These are phyloP conservation scores for Tetragonula clypearis DNA, from an alignment of 1,140 invertebrate genomes.

Conservation along the genomic window DNA sequence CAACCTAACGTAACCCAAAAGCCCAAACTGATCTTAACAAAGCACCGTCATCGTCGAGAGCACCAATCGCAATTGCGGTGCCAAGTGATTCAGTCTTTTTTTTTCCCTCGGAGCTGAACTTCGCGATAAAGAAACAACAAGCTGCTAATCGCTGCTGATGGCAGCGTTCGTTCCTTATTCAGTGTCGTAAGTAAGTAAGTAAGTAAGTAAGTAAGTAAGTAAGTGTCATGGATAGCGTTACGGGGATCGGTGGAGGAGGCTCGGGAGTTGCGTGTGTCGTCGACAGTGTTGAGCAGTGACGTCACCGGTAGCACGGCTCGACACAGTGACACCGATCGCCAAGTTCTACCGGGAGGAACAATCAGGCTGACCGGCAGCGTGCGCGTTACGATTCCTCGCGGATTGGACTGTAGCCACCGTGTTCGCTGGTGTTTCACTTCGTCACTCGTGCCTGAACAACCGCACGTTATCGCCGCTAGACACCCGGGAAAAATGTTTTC, in stretches of 20 bases:
- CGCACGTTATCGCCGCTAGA: not conserved
- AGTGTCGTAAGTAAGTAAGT: slow-evolving; percentile 52
- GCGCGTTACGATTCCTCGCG: slow-evolving; percentile 22
- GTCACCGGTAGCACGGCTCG: slow-evolving; percentile 69
- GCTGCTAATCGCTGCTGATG: slow-evolving; percentile 49
- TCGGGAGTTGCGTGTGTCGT: not conserved
- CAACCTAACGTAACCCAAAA: no score
- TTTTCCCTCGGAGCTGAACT: not conserved
- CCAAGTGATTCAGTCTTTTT: not conserved
- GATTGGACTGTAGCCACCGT: slow-evolving; percentile 8
- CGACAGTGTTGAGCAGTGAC: slow-evolving; percentile 69
- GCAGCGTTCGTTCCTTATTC: slow-evolving; percentile 54
- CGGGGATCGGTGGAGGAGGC: not conserved
- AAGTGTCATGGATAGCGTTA: slow-evolving; percentile 28
- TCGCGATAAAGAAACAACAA: slow-evolving; percentile 29
- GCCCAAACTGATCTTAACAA: no score
- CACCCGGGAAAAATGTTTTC: slow-evolving; percentile 9
- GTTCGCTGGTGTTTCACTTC: slow-evolving; percentile 8
- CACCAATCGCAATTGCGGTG: no score
- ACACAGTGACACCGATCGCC: slow-evolving; percentile 77
- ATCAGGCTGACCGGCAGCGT: slow-evolving; percentile 47
- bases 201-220: slow-evolving; percentile 42
- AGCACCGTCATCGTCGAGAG: no score
- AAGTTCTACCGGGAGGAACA: slow-evolving; percentile 45
- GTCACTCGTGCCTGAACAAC: slow-evolving; percentile 25